Percentiles rank a stretch among this genome's conserved stretches.
These are phyloP conservation scores for Drosophila asahinai DNA, from an alignment of 1,140 invertebrate genomes.

Conservation along the genomic window DNA sequence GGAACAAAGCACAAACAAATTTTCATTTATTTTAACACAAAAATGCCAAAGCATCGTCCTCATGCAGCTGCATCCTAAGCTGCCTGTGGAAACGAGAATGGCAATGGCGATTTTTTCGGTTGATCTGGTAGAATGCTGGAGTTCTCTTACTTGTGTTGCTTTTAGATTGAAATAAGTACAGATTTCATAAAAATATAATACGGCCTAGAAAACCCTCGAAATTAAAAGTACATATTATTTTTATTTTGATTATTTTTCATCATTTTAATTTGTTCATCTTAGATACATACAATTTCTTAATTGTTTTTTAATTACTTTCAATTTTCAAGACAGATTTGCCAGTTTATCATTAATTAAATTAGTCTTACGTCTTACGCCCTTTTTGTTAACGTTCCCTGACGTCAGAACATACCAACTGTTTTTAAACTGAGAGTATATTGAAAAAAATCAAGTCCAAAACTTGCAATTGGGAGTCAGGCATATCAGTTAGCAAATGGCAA, in stretches of 20 bases:
- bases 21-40: slow-evolving; percentile 83
- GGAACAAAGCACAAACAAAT: slow-evolving; percentile 81
- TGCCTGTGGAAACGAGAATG: slow-evolving; percentile 41
- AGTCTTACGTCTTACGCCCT: too few relatives aligned
- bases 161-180: background rate
- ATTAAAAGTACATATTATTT: too few relatives aligned
- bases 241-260: too few relatives aligned
- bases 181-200: too few relatives aligned
- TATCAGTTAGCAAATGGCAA: slow-evolving; percentile 70
- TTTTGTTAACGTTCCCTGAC: background rate
- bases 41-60: slow-evolving; percentile 73
- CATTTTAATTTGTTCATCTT: too few relatives aligned
- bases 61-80: slow-evolving; percentile 50
- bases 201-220: too few relatives aligned
- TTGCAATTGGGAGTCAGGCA: slow-evolving; percentile 72
- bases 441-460: slow-evolving; percentile 70
- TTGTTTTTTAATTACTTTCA: too few relatives aligned
- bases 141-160: slow-evolving; percentile 7
- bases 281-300: too few relatives aligned
- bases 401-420: background rate
- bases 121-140: background rate
- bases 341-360: too few relatives aligned
- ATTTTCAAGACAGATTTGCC: too few relatives aligned
- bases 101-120: slow-evolving; percentile 9
- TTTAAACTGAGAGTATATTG: slow-evolving; percentile 6